Base-by-base conservation (phyloP, 2,797 vertebrate species). In the Pseudochromis fuscus region DNA sequence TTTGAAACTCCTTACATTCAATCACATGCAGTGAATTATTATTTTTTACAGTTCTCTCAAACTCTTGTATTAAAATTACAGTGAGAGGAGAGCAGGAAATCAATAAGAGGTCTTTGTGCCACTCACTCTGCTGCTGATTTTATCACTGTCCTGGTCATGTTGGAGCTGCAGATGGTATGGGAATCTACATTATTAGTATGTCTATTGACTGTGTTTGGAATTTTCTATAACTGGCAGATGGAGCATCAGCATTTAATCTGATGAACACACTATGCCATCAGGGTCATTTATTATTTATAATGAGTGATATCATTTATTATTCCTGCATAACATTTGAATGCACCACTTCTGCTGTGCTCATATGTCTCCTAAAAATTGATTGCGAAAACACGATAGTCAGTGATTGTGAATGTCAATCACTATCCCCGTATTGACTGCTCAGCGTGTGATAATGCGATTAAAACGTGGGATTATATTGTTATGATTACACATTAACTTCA, bases 161-260 rank as follows among this genome's bases (percentile, higher is more conserved):
- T 69, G 69, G 55, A 70, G 67, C 37, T 52, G 72, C 75, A 88
- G 74, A 73, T 82, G 81, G 57, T 64, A 35, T 56, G 60, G 51
- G 52, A 73, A 72, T 82, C 55, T 67, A 72, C 68, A 87, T 86
- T n/a, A n/a, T n/a, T 67, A 79, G 75, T 5, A 12, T 44, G 35
- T 35, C 28, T 45, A 84, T 82, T 77, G 80, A 86, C 88, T 67
- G 52, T 69, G 40, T 58, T 55, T 80, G 40, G 57, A 60, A 50
- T 69, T 66, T 48, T 62, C 58, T 61, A 30, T 55, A 27, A 72
- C 69, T 66, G 72, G 53, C 85, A 88, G 80, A 80, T 67, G 60
- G 50, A 50, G 49, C 24, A 50, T 63, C 68, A 56, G 31, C 46
- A 38, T 67, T 65, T 84, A 59, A 77, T 79, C 72, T 69, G 62